Base-by-base conservation (phyloP, 2,797 vertebrate species). In the Protonibea diacanthus region DNA sequence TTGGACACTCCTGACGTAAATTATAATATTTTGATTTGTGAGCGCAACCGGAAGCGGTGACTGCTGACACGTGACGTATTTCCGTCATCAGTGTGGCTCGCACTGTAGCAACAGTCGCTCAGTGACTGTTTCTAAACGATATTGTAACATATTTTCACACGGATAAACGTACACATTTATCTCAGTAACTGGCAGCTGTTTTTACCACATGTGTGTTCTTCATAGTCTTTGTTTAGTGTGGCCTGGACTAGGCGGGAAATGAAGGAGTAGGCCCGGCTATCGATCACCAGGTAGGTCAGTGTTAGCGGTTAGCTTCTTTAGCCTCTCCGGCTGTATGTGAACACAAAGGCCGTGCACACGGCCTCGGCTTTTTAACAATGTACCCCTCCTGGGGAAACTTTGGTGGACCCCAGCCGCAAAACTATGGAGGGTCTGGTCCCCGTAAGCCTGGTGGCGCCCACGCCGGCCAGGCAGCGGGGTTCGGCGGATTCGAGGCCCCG, bases 311-410 rank as follows among this genome's bases (percentile, higher is more conserved):
- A 91, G 89, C 86, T 48, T 29, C n/a, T 29, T 52, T 78, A 85
- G 86, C 76, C 45, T 1, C 14, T 59, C 18, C 0, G 45, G 59
- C 66, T 87, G 70, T 79, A 65, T 82, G 87, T 83, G 74, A 83
- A 44, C 76, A 87, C 81, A 87, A 82, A 92, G 92, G 88, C 91
- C 81, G 75, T 7, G 48, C 7, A 4, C 67, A 13, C 45, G 17
- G n/a, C 25, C 38, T 62, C 56, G 12, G 0, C 13, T 53, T 56
- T 64, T 29, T 40, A 69, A 91, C 33, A 33, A 96, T 97, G 94
- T 96, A 94, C 76, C 95, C 97, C 51, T 95, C 96, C 18, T 97
- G 97, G 92, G 95, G 96, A 4, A 94, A 91, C 69, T 97, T 94
- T 57, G 91, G 93, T 40, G 93, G 86, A 67, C 87, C 94, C 23